Evolutionary conservation across 1,140 invertebrate species (phyloP).

Genomic region (Aethina tumida): DNA sequence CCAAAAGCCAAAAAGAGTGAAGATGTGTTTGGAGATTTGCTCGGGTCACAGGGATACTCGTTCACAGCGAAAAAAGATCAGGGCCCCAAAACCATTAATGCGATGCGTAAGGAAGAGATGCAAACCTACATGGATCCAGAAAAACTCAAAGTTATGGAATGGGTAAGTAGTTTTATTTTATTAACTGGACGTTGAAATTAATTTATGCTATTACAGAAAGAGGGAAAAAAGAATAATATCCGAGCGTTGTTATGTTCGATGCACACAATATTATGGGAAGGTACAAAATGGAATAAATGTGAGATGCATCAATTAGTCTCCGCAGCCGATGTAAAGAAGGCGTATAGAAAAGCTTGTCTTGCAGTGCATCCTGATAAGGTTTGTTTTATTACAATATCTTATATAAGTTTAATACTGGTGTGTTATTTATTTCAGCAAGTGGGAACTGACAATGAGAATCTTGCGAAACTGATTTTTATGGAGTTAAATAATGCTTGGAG

Average conservation of each 20-base stretch:
- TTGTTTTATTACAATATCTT: conserved; percentile 11
- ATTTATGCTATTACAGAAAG: conserved; percentile 50
- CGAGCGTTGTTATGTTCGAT: conserved; percentile 88
- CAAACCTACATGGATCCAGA: conserved; percentile 86
- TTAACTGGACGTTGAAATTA: not conserved
- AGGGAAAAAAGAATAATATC: conserved; percentile 95
- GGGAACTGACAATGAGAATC: conserved; percentile 76
- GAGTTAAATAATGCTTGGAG: conserved; percentile 98
- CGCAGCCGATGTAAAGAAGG: conserved; percentile 88
- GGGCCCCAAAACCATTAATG: conserved; percentile 81
- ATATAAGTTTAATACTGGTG: not conserved
- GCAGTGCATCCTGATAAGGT: conserved; percentile 99
- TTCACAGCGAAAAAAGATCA: conserved; percentile 66
- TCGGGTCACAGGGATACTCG: conserved; percentile 80
- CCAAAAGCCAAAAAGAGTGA: conserved; percentile 41
- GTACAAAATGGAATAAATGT: conserved; percentile 82
- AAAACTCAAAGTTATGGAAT: conserved; percentile 70
- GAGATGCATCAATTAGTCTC: conserved; percentile 92
- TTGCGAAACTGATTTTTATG: conserved; percentile 97
- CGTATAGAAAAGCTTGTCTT: conserved; percentile 90
- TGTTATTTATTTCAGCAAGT: conserved; percentile 61
- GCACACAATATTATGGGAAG: conserved; percentile 90
- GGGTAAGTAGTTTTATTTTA: conserved; percentile 41
- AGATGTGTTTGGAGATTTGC: conserved; percentile 82
- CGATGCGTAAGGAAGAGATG: conserved; percentile 82